A percentile compares a stretch with the other conserved stretches of the same genome.
These are phyloP conservation scores for Zaprionus africanus DNA, from an alignment of 1,140 invertebrate species.

Conservation along the genomic window DNA sequence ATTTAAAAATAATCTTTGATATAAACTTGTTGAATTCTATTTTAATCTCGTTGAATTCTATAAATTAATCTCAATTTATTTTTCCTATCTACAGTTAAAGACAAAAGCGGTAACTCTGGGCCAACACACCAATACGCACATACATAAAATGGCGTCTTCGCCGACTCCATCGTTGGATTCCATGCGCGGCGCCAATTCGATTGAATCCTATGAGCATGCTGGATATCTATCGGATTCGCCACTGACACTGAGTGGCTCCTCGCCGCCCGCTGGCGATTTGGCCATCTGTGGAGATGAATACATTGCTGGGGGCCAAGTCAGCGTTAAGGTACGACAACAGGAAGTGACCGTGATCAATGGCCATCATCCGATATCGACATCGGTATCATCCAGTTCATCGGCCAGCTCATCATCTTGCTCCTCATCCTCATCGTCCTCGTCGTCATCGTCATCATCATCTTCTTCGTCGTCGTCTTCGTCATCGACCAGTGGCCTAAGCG, in stretches of 20 bases:
- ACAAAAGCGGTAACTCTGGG: not conserved
- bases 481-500: conserved; percentile 75
- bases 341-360: conserved; percentile 71
- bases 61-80: not conserved
- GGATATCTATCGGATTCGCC: conserved; percentile 88
- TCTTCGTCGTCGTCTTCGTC: conserved; percentile 68
- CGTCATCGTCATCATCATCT: conserved; percentile 46
- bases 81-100: not conserved
- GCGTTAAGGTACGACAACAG: conserved; percentile 62
- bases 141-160: conserved; percentile 86
- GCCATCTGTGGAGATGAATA: conserved; percentile 89
- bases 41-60: not conserved
- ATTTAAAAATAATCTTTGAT: too few relatives aligned
- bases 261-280: conserved; percentile 91
- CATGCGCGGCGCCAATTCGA: conserved; percentile 93
- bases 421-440: conserved; percentile 68
- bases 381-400: conserved; percentile 75
- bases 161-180: conserved; percentile 96
- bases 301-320: conserved; percentile 59
- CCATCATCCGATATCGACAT: conserved; percentile 81
- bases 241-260: conserved; percentile 91
- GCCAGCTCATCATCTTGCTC: conserved; percentile 77
- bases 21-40: not conserved
- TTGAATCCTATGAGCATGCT: conserved; percentile 90
- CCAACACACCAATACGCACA: conserved; percentile 11